These are phyloP conservation scores for Etheostoma cragini DNA, from an alignment of 2,113 vertebrate species.

Conservation along the genomic window DNA sequence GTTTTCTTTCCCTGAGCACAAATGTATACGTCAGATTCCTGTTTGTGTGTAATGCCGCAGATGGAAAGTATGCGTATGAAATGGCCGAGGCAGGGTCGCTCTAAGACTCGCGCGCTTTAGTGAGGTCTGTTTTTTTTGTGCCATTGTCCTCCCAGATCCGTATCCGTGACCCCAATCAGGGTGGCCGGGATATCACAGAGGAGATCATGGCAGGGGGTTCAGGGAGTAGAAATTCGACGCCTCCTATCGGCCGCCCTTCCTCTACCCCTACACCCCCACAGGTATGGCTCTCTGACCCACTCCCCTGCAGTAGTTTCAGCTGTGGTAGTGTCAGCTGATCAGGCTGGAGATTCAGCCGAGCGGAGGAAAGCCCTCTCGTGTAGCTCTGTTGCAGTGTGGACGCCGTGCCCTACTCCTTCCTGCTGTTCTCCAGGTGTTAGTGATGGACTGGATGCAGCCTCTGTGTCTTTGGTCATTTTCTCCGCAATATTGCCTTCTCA, in stretches of 20 bases:
- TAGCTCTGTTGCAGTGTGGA: constrained; percentile 30
- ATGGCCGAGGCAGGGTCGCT: background rate
- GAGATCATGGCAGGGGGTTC: constrained; percentile 97
- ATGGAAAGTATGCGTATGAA: background rate
- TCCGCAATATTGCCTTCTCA: background rate
- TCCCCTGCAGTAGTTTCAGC: constrained; percentile 4
- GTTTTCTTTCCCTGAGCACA: background rate
- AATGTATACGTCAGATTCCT: background rate
- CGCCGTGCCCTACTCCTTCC: constrained; percentile 19
- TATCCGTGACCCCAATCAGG: constrained; percentile 98
- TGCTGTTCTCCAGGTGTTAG: constrained; percentile 6
- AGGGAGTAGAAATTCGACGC: constrained; percentile 95
- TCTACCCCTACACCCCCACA: constrained; percentile 95
- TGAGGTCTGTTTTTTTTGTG: constrained; percentile 69
- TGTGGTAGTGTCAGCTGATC: constrained; percentile 13
- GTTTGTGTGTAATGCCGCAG: background rate
- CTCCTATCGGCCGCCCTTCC: constrained; percentile 89
- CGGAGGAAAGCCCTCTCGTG: constrained; percentile 18
- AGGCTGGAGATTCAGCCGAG: background rate
- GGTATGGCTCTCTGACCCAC: constrained; percentile 79
- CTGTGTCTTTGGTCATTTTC: constrained; percentile 15
- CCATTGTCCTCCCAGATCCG: constrained; percentile 89
- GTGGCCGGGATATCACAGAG: constrained; percentile 97
- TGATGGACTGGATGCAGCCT: constrained; percentile 1
- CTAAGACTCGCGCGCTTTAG: constrained; percentile 63